phyloP scores from a whole-genome alignment of 1,140 invertebrate species.

The Ceratina australensis region DNA sequence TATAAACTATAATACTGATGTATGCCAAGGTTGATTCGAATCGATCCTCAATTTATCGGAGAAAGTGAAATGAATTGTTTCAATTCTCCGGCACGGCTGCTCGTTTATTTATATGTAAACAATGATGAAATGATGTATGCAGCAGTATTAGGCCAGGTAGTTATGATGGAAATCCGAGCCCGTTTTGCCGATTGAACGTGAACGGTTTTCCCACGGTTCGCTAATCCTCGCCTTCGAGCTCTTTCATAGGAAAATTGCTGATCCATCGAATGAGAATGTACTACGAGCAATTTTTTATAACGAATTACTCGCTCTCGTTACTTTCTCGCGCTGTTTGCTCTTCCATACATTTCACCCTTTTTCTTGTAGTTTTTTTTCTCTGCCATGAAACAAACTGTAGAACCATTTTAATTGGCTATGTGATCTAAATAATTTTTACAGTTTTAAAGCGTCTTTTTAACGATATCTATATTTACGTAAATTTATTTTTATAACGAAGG shows the following conservation, averaged over 20 bases:
- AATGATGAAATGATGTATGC: not conserved
- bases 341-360: not conserved
- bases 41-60: no score
- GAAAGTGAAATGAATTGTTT: no score
- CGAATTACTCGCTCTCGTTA: conserved; percentile 19
- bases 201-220: conserved; percentile 24
- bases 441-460: no score
- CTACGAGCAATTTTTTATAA: not conserved
- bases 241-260: conserved; percentile 19
- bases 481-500: no score
- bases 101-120: not conserved
- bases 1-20: not conserved
- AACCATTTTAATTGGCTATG: no score
- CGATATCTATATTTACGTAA: no score
- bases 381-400: no score
- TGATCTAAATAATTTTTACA: no score
- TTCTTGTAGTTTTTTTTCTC: no score
- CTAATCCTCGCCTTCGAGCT: conserved; percentile 19
- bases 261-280: conserved; percentile 7
- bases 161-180: conserved; percentile 20
- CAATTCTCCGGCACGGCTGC: no score
- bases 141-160: not conserved
- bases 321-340: not conserved
- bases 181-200: conserved; percentile 2
- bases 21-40: not conserved